Conservation (phyloP, 2,113 vertebrate species). For the Oncorhynchus clarkii region DNA sequence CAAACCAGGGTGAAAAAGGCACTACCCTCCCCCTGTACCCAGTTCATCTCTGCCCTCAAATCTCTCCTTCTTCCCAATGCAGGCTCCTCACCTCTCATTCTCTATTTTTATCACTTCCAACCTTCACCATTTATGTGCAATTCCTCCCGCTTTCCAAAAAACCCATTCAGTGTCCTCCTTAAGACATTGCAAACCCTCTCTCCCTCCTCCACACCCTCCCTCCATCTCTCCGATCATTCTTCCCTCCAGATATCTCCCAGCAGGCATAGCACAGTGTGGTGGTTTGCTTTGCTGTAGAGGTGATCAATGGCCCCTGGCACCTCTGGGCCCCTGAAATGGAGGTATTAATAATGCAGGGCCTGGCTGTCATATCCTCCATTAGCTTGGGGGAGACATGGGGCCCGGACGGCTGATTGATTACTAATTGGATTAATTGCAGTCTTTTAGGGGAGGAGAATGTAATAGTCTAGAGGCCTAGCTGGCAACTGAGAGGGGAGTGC, state of each 20-base stretch:
- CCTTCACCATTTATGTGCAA: conserved; percentile 10
- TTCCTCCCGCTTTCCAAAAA: conserved; percentile 8
- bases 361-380: conserved; percentile 72
- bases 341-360: conserved; percentile 78
- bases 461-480: conserved; percentile 41
- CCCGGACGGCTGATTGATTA: conserved; percentile 72
- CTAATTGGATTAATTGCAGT: conserved; percentile 77
- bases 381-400: conserved; percentile 53
- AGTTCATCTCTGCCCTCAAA: conserved; percentile 34
- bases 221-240: not conserved
- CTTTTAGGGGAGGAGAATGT: conserved; percentile 51
- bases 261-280: conserved; percentile 35
- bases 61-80: conserved; percentile 3
- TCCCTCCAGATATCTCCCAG: conserved; percentile 36
- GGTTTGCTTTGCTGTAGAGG: conserved; percentile 44
- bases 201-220: conserved; percentile 5
- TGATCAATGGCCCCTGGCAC: conserved; percentile 72
- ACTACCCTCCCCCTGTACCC: conserved; percentile 40
- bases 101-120: conserved; percentile 8
- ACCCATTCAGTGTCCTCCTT: not conserved
- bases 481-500: conserved; percentile 21
- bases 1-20: not conserved
- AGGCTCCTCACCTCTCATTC: conserved; percentile 18
- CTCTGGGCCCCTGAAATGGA: conserved; percentile 54
- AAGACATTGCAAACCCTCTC: conserved; percentile 14